phyloP scores from a whole-genome alignment of 2,797 vertebrate genomes.

The Heteromormyrus szaboi region DNA sequence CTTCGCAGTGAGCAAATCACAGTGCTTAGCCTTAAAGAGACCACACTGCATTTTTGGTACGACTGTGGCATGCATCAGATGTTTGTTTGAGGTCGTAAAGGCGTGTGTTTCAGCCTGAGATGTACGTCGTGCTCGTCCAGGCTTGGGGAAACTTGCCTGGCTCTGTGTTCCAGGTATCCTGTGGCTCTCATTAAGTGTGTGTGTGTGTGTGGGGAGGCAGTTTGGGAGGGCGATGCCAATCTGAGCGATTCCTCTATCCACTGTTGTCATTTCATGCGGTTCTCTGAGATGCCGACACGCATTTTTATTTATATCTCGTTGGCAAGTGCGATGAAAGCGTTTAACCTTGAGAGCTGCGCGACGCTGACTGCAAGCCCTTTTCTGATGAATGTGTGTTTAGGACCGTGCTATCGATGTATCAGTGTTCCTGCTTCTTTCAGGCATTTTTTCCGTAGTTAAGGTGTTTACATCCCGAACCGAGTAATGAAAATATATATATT shows the following conservation, averaged over 20 bases:
- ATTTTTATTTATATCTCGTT: not conserved
- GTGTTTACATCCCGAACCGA: not conserved
- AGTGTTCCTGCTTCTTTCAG: not conserved
- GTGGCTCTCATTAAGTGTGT: not conserved
- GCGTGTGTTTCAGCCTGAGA: not conserved
- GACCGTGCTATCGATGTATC: not conserved
- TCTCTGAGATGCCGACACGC: not conserved
- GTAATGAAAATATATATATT: not conserved
- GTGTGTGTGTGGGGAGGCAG: no score
- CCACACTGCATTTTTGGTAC: conserved; percentile 2
- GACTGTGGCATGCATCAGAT: not conserved
- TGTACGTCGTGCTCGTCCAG: not conserved
- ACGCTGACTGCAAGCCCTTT: not conserved
- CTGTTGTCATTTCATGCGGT: not conserved
- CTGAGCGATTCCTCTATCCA: not conserved
- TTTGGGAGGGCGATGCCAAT: not conserved
- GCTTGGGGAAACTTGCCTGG: not conserved
- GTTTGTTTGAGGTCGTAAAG: not conserved
- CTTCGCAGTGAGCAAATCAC: conserved; percentile 2
- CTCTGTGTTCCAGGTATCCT: not conserved
- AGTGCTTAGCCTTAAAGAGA: conserved; percentile 16
- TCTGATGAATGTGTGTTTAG: conserved; percentile 14
- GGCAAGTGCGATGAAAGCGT: conserved; percentile 11
- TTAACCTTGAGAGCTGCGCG: conserved; percentile 23
- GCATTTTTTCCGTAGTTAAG: not conserved